phyloP scores from a whole-genome alignment of 2,113 vertebrate genomes.

The Pterocles gutturalis region DNA sequence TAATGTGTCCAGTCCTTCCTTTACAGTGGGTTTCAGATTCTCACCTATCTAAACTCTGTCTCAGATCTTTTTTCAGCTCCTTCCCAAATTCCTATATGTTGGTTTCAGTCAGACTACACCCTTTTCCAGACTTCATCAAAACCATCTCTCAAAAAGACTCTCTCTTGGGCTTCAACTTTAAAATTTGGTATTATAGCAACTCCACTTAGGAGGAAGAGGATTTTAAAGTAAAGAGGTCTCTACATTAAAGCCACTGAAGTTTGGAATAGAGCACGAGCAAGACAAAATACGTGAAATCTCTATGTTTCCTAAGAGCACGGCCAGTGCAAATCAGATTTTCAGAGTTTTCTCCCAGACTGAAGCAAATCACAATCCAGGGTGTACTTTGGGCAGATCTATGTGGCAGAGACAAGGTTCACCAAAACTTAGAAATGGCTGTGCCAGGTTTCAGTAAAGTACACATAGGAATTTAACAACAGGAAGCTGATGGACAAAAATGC shows the following conservation, averaged over 20 bases:
- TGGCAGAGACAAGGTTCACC: neutral
- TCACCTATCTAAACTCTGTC: neutral
- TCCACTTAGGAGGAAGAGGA: neutral
- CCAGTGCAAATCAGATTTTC: neutral
- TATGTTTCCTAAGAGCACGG: neutral
- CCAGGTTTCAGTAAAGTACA: neutral
- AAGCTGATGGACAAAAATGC: neutral
- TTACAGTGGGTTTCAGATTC: neutral
- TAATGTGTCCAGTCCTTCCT: neutral
- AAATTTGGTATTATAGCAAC: neutral
- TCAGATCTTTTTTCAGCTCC: neutral
- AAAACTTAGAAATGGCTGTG: neutral
- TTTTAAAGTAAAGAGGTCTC: neutral
- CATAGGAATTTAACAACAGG: neutral
- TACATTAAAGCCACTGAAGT: neutral
- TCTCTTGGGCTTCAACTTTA: neutral
- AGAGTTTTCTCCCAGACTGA: neutral
- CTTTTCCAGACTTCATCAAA: neutral
- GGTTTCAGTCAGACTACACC: neutral
- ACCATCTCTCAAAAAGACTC: neutral
- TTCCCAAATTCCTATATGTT: neutral
- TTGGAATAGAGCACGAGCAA: neutral
- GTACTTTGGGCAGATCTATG: neutral
- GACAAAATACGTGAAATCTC: neutral
- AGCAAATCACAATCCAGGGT: neutral